These are phyloP conservation scores for Clusia tigrina DNA, from an alignment of 2,888 invertebrate species.

Conservation along the genomic window DNA sequence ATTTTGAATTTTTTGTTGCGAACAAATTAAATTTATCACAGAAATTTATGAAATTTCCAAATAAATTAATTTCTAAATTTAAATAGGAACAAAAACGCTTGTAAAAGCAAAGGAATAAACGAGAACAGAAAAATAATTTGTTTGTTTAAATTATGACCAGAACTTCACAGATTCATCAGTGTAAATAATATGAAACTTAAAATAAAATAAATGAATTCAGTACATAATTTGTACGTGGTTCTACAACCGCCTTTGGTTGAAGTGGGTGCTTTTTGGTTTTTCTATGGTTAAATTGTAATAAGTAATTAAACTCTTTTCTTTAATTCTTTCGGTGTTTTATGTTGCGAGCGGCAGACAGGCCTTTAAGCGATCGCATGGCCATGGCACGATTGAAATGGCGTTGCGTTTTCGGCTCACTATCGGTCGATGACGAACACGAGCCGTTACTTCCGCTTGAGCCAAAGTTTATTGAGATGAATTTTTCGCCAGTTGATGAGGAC, in stretches of 20 bases:
- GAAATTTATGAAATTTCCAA: slow-evolving; percentile 1
- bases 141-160: background rate
- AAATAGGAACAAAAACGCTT: background rate
- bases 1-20: background rate
- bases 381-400: slow-evolving; percentile 88
- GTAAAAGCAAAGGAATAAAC: background rate
- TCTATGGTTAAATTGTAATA: no score
- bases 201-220: background rate
- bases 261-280: background rate
- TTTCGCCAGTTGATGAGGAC: slow-evolving; percentile 68
- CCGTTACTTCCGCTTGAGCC: slow-evolving; percentile 34
- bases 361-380: slow-evolving; percentile 84
- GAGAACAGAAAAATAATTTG: background rate
- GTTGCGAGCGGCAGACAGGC: slow-evolving; percentile 54
- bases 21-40: slow-evolving; percentile 1
- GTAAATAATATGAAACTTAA: background rate
- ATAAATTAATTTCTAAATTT: background rate
- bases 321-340: background rate
- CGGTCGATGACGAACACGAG: slow-evolving; percentile 47
- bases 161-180: slow-evolving; percentile 5
- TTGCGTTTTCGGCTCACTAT: slow-evolving; percentile 74
- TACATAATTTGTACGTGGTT: background rate
- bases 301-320: background rate
- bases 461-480: slow-evolving; percentile 63
- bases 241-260: background rate